A percentile compares a stretch with the other conserved stretches of the same genome.
Evolutionary conservation across 2,888 invertebrate genomes (phyloP).

Genomic region (Ichneumoninae sp.): DNA sequence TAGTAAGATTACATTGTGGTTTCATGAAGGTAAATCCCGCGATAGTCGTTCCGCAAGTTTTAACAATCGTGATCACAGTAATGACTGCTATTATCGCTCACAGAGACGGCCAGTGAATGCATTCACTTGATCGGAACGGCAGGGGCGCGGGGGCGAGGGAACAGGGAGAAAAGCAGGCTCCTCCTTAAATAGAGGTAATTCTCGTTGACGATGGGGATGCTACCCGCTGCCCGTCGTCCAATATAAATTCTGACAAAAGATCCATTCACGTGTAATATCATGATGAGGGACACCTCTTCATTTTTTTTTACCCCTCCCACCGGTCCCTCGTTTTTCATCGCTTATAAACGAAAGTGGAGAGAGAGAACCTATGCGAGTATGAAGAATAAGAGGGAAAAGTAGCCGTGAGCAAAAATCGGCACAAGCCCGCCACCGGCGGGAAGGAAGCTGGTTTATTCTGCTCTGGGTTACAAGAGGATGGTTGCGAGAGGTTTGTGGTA

Average conservation of each 20-base stretch:
- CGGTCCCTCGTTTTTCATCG: constrained; percentile 35
- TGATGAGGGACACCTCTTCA: constrained; percentile 51
- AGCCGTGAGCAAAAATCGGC: background rate
- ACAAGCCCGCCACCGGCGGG: background rate
- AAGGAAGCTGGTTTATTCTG: constrained; percentile 31
- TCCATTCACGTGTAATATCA: constrained; percentile 65
- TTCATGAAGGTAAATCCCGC: background rate
- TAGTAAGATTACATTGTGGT: background rate
- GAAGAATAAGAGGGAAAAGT: background rate
- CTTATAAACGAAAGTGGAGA: constrained; percentile 32
- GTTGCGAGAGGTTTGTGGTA: background rate
- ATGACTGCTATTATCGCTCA: constrained; percentile 46
- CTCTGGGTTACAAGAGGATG: constrained; percentile 16
- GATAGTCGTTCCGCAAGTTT: background rate
- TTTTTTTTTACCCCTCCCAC: constrained; percentile 24
- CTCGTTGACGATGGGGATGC: constrained; percentile 37
- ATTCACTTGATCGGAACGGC: constrained; percentile 21
- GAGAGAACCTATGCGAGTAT: constrained; percentile 14
- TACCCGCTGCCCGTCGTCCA: constrained; percentile 52
- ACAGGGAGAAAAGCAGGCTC: constrained; percentile 4
- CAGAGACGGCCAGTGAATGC: constrained; percentile 1
- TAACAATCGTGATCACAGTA: constrained; percentile 22
- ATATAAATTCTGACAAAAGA: constrained; percentile 63
- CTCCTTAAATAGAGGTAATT: constrained; percentile 54
- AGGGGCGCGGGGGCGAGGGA: background rate